These are phyloP conservation scores for Elymnias hypermnestra DNA, from an alignment of 1,140 invertebrate genomes.

Conservation along the genomic window DNA sequence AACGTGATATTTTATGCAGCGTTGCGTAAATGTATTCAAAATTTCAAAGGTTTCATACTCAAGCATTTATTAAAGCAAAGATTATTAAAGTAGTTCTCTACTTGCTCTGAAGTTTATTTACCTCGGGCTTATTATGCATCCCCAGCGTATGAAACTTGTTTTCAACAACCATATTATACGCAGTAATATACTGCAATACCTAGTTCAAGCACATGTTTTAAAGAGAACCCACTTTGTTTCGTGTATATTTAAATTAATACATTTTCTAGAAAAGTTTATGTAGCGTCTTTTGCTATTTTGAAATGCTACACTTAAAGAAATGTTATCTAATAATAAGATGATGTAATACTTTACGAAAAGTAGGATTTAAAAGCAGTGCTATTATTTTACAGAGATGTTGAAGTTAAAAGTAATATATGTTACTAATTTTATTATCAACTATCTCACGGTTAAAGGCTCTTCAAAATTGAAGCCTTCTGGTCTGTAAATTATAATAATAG, in stretches of 20 bases:
- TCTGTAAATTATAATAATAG: no score
- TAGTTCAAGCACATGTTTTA: constrained; percentile 7
- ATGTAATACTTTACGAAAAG: no score
- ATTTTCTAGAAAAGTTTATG: background rate
- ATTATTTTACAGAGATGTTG: no score
- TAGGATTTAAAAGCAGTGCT: no score
- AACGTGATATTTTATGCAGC: background rate
- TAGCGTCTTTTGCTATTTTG: no score
- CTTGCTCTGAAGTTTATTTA: constrained; percentile 20
- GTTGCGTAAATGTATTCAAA: background rate
- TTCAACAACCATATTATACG: constrained; percentile 14
- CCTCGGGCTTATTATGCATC: constrained; percentile 18
- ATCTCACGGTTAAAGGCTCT: no score
- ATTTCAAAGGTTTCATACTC: constrained; percentile 2
- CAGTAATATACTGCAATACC: constrained; percentile 1
- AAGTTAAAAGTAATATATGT: no score
- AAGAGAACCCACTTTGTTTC: background rate
- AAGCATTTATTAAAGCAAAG: constrained; percentile 21
- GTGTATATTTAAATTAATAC: constrained; percentile 3
- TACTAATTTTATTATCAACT: no score
- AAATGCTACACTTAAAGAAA: no score
- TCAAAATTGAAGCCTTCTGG: no score
- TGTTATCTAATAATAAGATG: no score
- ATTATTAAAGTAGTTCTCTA: constrained; percentile 20
- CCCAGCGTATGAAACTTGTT: constrained; percentile 17